Conservation (phyloP, 2,113 vertebrate species). For the Sylvicapra grimmia region DNA sequence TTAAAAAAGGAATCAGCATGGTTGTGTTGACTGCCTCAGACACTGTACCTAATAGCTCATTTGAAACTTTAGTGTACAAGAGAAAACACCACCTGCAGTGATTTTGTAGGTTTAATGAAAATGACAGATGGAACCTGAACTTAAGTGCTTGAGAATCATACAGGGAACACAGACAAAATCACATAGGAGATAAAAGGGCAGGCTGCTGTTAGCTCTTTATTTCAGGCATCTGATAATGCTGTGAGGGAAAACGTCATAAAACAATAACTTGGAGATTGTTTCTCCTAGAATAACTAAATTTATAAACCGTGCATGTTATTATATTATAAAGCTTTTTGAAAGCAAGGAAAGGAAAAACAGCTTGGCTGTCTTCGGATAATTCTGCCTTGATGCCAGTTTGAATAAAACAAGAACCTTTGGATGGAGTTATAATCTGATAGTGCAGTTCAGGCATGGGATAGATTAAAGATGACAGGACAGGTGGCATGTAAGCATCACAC, state of each 20-base stretch:
- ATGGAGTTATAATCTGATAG: background rate
- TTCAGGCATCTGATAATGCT: background rate
- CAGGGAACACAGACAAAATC: background rate
- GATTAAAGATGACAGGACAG: background rate
- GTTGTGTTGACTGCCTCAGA: background rate
- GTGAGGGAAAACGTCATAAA: background rate
- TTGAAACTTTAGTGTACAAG: background rate
- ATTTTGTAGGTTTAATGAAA: background rate
- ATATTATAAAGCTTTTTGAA: slow-evolving; percentile 28
- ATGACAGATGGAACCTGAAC: background rate
- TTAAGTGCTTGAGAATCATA: background rate
- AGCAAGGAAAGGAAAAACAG: background rate
- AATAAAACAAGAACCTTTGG: background rate
- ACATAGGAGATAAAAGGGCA: background rate
- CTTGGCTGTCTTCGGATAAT: background rate
- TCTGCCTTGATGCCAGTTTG: slow-evolving; percentile 10
- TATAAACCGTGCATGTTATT: background rate
- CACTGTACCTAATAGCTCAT: background rate
- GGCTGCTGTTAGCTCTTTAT: background rate
- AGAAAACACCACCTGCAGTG: background rate
- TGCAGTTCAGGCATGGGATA: background rate
- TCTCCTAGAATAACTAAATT: background rate
- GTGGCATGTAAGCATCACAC: accelerated
- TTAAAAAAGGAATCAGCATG: background rate
- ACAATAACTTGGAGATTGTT: background rate